Evolutionary conservation across 2,113 vertebrate genomes (phyloP).

Genomic region (Sylvia atricapilla): DNA sequence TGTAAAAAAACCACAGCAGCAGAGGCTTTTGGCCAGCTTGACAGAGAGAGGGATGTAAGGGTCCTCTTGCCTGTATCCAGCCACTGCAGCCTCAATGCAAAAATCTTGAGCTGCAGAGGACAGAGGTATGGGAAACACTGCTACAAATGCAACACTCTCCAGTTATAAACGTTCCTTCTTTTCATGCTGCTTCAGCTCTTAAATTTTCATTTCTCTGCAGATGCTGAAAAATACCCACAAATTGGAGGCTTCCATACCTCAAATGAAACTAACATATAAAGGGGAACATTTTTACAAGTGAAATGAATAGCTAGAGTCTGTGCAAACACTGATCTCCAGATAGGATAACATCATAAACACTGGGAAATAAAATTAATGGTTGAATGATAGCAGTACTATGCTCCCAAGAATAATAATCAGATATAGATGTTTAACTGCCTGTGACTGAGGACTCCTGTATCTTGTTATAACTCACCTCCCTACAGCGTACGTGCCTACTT

Average conservation of each 20-base stretch:
- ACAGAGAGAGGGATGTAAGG: no score
- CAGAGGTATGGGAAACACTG: neutral
- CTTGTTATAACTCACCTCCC: constrained; percentile 2
- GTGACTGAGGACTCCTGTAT: constrained; percentile 22
- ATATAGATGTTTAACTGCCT: constrained; percentile 21
- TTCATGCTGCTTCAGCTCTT: neutral
- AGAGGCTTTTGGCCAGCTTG: neutral
- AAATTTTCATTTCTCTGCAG: neutral
- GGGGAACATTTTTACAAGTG: neutral
- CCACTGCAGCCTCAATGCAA: neutral
- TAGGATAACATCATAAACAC: constrained; percentile 32
- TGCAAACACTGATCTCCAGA: constrained; percentile 17
- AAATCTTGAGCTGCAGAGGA: neutral
- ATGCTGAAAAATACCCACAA: neutral
- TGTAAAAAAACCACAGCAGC: neutral
- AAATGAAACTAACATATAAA: neutral
- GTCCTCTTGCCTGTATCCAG: neutral
- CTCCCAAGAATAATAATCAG: constrained; percentile 31
- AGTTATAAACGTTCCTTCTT: neutral
- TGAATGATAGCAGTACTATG: constrained; percentile 14
- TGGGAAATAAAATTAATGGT: constrained; percentile 45
- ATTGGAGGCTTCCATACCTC: neutral
- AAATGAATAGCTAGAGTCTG: neutral
- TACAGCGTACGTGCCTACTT: neutral
- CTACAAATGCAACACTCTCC: neutral